Conservation (phyloP, 2,797 vertebrate genomes). For the Hypotaenidia okinawae region DNA sequence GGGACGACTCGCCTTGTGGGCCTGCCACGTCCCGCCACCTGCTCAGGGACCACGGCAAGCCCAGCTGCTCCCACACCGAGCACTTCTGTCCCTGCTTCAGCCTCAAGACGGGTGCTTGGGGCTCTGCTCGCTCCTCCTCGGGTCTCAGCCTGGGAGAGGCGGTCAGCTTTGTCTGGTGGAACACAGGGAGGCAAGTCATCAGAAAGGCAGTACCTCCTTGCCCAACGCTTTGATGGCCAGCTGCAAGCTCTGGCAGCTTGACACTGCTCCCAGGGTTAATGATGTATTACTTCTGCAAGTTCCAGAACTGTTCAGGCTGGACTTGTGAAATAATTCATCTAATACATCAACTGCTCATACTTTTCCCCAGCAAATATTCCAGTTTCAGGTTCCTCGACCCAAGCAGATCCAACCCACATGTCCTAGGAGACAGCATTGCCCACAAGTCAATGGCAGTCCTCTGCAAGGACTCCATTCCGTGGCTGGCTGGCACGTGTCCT, state of each 20-base stretch:
- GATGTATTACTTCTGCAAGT: background rate
- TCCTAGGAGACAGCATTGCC: background rate
- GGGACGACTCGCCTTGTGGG: fast-evolving
- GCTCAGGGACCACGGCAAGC: fast-evolving
- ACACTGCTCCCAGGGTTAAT: fast-evolving
- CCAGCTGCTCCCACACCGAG: fast-evolving
- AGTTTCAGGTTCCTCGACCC: fast-evolving
- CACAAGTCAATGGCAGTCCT: fast-evolving
- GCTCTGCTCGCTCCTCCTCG: background rate
- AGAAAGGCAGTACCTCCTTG: background rate
- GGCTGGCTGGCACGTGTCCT: background rate
- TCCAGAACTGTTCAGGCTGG: background rate
- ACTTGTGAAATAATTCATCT: background rate
- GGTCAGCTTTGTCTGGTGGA: background rate
- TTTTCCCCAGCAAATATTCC: background rate
- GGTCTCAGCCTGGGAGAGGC: background rate
- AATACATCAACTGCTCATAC: background rate
- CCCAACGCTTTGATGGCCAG: background rate
- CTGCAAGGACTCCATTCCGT: fast-evolving
- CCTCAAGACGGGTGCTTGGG: fast-evolving
- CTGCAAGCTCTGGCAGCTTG: background rate
- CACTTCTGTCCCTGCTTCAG: background rate
- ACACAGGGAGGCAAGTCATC: background rate
- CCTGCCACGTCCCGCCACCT: background rate
- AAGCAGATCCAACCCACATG: fast-evolving